phyloP scores from a whole-genome alignment of 2,797 vertebrate species.

The Catostomus latipinnis region DNA sequence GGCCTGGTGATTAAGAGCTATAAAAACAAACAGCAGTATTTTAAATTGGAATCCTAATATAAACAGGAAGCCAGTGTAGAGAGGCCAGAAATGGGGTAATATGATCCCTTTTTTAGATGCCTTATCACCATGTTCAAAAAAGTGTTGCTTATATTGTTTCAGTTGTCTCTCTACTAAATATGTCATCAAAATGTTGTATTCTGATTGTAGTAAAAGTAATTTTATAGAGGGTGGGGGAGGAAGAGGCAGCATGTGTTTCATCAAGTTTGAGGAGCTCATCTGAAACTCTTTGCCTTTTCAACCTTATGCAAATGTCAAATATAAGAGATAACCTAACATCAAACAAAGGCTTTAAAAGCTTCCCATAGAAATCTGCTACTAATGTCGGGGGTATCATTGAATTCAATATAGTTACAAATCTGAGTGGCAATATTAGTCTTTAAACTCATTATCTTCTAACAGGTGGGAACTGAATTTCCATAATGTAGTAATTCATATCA shows the following conservation, averaged over 20 bases:
- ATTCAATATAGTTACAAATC: background rate
- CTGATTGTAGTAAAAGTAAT: too few species aligned
- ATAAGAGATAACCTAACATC: background rate
- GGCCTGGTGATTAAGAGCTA: background rate
- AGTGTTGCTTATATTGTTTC: background rate
- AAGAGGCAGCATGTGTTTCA: too few species aligned
- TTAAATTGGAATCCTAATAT: too few species aligned
- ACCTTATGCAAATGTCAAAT: background rate
- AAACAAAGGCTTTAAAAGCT: background rate
- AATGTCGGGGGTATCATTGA: background rate
- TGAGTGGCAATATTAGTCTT: background rate
- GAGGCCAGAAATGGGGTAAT: too few species aligned
- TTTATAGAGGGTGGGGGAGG: too few species aligned
- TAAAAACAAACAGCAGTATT: too few species aligned
- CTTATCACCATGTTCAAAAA: slow-evolving; percentile 30
- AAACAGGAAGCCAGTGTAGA: too few species aligned
- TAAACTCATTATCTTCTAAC: background rate
- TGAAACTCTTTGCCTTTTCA: background rate
- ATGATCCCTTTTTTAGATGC: slow-evolving; percentile 3
- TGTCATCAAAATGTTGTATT: too few species aligned
- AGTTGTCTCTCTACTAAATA: too few species aligned
- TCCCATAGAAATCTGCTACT: background rate
- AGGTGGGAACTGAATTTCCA: background rate
- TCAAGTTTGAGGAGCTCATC: too few species aligned
- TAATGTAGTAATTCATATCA: background rate